phyloP scores from a whole-genome alignment of 2,888 invertebrate genomes.

The Heliconius ismenius region DNA sequence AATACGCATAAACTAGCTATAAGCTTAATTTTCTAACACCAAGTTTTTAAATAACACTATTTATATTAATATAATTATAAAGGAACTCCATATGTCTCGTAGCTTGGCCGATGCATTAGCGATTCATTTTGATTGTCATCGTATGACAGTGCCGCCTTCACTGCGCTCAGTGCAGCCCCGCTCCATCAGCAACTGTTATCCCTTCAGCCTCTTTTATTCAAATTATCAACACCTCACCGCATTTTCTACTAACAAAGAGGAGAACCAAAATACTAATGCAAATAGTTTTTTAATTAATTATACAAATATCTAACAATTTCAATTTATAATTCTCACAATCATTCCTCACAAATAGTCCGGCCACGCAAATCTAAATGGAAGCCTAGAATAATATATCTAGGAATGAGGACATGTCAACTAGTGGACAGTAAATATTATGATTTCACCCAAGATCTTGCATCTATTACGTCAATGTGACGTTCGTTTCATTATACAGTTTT shows the following conservation, averaged over 20 bases:
- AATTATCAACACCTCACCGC: conserved; percentile 62
- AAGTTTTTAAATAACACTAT: background rate
- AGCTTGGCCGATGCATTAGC: conserved; percentile 63
- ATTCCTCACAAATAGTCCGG: conserved; percentile 28
- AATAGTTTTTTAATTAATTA: conserved; percentile 3
- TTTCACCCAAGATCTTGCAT: conserved; percentile 76
- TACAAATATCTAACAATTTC: conserved; percentile 30
- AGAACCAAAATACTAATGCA: conserved; percentile 10
- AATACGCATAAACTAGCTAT: no score
- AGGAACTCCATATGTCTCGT: conserved; percentile 48
- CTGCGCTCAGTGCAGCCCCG: conserved; percentile 61
- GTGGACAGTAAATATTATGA: conserved; percentile 77
- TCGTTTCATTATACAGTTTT: conserved; percentile 72
- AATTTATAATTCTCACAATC: conserved; percentile 27
- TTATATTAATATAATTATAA: no score
- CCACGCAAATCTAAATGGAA: conserved; percentile 41
- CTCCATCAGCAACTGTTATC: conserved; percentile 55
- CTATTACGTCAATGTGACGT: conserved; percentile 80
- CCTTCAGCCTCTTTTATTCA: conserved; percentile 66
- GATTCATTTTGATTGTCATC: conserved; percentile 79
- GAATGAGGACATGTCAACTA: conserved; percentile 65
- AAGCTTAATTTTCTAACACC: background rate
- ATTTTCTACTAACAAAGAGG: conserved; percentile 42
- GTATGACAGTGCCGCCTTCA: conserved; percentile 47
- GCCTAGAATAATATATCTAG: conserved; percentile 66